A percentile compares a stretch with the other conserved stretches of the same genome.
These are phyloP conservation scores for Nomada flava DNA, from an alignment of 2,888 invertebrate species.

Conservation along the genomic window DNA sequence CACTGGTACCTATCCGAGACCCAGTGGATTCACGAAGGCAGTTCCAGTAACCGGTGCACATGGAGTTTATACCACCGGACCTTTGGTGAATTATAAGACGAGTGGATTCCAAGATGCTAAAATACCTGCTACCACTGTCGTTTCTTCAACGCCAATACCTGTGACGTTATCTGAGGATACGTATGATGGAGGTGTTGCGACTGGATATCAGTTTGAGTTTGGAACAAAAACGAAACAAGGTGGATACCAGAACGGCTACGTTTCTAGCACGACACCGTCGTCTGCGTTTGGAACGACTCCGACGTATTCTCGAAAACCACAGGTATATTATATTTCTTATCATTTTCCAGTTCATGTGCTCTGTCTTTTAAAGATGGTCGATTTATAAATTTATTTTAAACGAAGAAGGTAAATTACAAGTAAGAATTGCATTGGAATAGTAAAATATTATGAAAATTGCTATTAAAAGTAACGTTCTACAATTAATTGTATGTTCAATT, in stretches of 20 bases:
- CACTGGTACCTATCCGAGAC: conserved; percentile 49
- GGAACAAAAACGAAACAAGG: conserved; percentile 27
- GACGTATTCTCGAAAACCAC: conserved; percentile 51
- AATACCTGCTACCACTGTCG: conserved; percentile 66
- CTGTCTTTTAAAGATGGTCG: no score
- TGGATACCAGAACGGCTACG: conserved; percentile 22
- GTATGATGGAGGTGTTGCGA: conserved; percentile 53
- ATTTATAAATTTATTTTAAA: no score
- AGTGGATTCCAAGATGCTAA: conserved; percentile 73
- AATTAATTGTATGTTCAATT: no score
- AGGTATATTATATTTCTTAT: conserved; percentile 16
- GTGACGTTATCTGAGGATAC: conserved; percentile 51
- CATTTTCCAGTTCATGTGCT: no score
- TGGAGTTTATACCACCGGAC: conserved; percentile 73
- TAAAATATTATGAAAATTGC: no score
- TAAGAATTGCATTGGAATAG: no score
- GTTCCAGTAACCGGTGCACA: conserved; percentile 58
- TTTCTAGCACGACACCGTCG: conserved; percentile 63
- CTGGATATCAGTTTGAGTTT: conserved; percentile 48
- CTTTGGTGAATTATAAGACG: conserved; percentile 73
- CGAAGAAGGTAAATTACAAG: no score
- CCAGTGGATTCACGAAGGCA: conserved; percentile 41
- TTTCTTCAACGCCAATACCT: conserved; percentile 71
- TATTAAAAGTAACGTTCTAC: not conserved
- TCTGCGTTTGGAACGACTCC: conserved; percentile 35